Evolutionary conservation across 2,797 vertebrate genomes (phyloP), one percentile per base, ranked within the genome.

Genomic region (Sarcoramphus papa): DNA sequence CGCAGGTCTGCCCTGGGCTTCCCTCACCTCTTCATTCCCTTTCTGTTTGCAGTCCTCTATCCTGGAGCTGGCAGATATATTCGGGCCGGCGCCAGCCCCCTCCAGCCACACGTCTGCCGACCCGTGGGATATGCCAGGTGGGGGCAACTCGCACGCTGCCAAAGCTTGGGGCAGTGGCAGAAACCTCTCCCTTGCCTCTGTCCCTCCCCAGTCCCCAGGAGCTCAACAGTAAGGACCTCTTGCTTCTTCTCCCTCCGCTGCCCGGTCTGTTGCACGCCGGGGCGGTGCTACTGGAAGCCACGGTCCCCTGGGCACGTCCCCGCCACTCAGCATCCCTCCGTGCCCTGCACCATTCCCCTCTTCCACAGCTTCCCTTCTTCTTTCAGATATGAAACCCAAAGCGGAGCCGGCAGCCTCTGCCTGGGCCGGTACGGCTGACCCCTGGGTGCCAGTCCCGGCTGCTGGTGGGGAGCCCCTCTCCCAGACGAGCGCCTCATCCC

Each of bases 41-140:
- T 91, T 94, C 40, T 94, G 9, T 93, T 92, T 70, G 37, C 97
- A 99, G 99, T 99, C 99, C 25, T 98, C 99, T 91, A 98, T 99
- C 97, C 95, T 99, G 97, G 99, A 99, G 91, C 98, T 99, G 81
- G 99, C 98, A 37, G 99, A 99, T 95, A 98, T 99, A 95, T 99
- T 99, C 17, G 98, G 98, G 41, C 93, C 98, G 2, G 96, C 76
- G 0, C 82, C 98, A 6, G 98, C 97, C 30, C 97, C 98, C 21
- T 98, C 98, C 79, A 97, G 98, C 86, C 98, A 96, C 59, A 94
- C 94, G 2, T 96, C 98, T 41, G 95, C 97, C 15, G 99, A 99
- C 95, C 98, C 98, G 2, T 99, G 99, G 99, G 98, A 98, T 93
- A 95, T 98, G 96, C 96, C 98, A 96, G 97, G 98, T 98, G 95